Conservation (phyloP, 1,140 invertebrate genomes). For the Penaeus chinensis region DNA sequence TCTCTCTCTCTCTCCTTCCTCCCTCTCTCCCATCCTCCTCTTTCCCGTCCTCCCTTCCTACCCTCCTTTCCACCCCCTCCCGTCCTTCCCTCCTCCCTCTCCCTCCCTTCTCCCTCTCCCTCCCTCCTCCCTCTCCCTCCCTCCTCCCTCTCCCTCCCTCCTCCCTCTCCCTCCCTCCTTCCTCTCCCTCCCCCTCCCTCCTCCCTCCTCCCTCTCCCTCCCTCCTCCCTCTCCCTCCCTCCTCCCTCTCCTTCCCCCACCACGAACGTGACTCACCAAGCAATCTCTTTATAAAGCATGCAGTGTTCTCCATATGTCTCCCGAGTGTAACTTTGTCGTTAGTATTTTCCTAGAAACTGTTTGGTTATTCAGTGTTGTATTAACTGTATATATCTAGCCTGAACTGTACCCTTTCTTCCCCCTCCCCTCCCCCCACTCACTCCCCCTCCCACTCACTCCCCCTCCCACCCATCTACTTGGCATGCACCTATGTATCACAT, state of each 20-base stretch:
- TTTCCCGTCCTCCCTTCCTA: background rate
- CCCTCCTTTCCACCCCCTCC: background rate
- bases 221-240: background rate
- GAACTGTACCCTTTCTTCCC: background rate
- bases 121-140: background rate
- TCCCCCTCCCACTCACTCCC: constrained; percentile 22
- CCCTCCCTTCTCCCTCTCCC: background rate
- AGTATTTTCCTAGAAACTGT: too few species aligned
- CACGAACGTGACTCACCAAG: too few species aligned
- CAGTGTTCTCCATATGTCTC: constrained; percentile 5
- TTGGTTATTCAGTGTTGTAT: too few species aligned
- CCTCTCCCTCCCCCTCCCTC: constrained; percentile 1
- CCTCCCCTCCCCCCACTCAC: constrained; percentile 45
- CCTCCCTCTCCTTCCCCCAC: background rate
- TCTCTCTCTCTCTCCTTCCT: too few species aligned
- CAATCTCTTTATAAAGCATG: too few species aligned
- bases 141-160: background rate
- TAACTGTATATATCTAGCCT: too few species aligned
- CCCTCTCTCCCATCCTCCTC: background rate
- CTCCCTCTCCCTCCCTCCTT: background rate
- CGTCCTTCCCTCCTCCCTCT: background rate
- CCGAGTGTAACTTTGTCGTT: too few species aligned
- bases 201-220: background rate
- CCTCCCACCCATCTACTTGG: background rate
- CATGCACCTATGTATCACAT: too few species aligned